phyloP scores from a whole-genome alignment of 2,888 invertebrate genomes.

The Drosophila mercatorum region DNA sequence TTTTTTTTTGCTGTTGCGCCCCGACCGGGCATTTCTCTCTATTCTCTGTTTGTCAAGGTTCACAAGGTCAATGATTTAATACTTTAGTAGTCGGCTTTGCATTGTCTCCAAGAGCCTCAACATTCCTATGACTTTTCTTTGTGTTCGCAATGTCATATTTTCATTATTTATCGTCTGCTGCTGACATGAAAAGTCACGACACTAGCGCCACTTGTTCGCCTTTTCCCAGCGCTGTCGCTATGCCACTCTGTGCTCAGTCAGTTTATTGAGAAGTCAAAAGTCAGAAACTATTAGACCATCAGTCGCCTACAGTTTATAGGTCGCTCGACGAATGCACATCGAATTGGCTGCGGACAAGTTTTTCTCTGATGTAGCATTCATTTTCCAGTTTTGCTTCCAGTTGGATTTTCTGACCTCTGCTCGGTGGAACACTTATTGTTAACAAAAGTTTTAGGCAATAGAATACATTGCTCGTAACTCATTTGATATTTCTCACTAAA shows the following conservation, averaged over 20 bases:
- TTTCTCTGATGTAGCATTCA: not conserved
- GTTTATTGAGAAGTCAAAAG: constrained; percentile 33
- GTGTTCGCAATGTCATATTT: constrained; percentile 34
- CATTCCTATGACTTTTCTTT: constrained; percentile 48
- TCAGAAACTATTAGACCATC: constrained; percentile 46
- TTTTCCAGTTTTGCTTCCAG: not conserved
- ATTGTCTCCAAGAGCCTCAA: constrained; percentile 21
- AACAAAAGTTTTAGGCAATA: not conserved
- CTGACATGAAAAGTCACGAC: constrained; percentile 57
- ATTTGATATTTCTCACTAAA: not conserved
- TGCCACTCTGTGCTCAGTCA: not conserved
- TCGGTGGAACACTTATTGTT: not conserved
- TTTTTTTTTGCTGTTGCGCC: not conserved
- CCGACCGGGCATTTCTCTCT: constrained; percentile 19
- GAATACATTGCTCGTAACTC: not conserved
- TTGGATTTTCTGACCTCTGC: not conserved
- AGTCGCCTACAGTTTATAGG: constrained; percentile 25
- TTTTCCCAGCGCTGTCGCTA: constrained; percentile 6
- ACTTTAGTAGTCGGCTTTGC: constrained; percentile 53
- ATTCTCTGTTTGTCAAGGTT: constrained; percentile 64
- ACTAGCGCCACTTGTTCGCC: constrained; percentile 45
- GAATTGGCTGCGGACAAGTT: constrained; percentile 5
- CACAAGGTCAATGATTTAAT: constrained; percentile 79
- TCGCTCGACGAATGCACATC: constrained; percentile 33
- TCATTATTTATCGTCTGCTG: constrained; percentile 50